Base-by-base conservation (phyloP, 1,140 invertebrate genomes). In the Leptinotarsa texana region DNA sequence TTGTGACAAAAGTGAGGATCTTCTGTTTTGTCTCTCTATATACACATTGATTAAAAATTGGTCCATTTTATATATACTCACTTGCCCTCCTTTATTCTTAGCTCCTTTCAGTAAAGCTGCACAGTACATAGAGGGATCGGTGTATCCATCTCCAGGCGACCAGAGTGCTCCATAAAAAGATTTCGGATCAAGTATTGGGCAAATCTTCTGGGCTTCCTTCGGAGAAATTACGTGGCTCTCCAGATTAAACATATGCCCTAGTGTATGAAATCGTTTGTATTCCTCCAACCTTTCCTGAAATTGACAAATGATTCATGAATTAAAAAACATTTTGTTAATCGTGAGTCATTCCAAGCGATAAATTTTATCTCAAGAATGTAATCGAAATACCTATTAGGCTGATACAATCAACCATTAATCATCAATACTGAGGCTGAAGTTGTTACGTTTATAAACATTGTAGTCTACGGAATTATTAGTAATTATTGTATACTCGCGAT, bases 71-170 rank as follows among this genome's bases (percentile, higher is more conserved):
- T 27, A 27, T 27, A 27, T 65, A 22, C 22, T 63, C 80, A 95
- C 93, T 86, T 92, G 89, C 24, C 89, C 93, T 42, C 94, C 94
- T 74, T 89, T 88, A 70, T 86, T 87, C 1, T 88, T 91, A 3
- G 94, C 92, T 33, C 88, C 90, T 85, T 91, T 90, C 0, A 90
- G 89, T 3, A 97, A 86, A 0, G 94, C 92, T 11, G 89, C 88
- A 79, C 94, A 93, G 24, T 94, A 89, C 87, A 93, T 93, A 0
- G 92, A 88, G 0, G 95, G 94, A 85, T 97, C 95, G 62, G 94
- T 89, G 13, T 90, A 90, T 1, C 95, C 95, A 86, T 96, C 95
- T 21, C 89, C 89, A 0, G 94, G 92, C n/a, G 90, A 91, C 81
- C 93, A 94, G 2, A 97, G 85, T 0, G 93, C 91, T 76, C 93